These are phyloP conservation scores for Avahi laniger DNA, from an alignment of 2,797 vertebrate genomes.

Conservation along the genomic window DNA sequence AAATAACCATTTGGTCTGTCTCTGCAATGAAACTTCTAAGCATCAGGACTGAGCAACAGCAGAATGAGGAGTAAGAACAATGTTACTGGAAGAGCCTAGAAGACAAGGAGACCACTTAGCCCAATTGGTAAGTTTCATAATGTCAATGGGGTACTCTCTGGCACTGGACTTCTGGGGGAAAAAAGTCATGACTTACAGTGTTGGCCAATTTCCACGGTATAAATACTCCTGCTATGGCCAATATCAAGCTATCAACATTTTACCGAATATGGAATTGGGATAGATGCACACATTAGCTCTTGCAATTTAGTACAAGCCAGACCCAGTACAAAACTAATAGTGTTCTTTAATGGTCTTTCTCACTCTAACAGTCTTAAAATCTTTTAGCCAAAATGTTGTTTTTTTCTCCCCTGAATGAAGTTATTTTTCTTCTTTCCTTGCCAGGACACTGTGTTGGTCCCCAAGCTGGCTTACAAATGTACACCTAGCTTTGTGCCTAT, in stretches of 20 bases:
- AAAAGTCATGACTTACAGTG: background rate
- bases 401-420: background rate
- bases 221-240: background rate
- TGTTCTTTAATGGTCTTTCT: background rate
- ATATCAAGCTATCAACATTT: background rate
- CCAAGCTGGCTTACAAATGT: background rate
- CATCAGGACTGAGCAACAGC: background rate
- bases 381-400: background rate
- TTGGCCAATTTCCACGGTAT: background rate
- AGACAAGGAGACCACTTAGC: background rate
- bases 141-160: background rate
- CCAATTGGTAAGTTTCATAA: background rate
- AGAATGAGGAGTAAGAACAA: background rate
- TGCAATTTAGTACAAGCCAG: background rate
- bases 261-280: background rate
- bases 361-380: background rate
- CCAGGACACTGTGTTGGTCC: background rate
- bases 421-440: conserved; percentile 4
- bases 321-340: background rate
- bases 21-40: background rate
- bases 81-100: background rate
- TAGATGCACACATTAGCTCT: background rate
- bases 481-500: background rate
- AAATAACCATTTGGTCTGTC: background rate
- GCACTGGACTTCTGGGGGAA: background rate